Percentiles rank a stretch among this genome's conserved stretches.
Conservation (phyloP, 2,888 invertebrate genomes). For the Odontothrips loti region DNA sequence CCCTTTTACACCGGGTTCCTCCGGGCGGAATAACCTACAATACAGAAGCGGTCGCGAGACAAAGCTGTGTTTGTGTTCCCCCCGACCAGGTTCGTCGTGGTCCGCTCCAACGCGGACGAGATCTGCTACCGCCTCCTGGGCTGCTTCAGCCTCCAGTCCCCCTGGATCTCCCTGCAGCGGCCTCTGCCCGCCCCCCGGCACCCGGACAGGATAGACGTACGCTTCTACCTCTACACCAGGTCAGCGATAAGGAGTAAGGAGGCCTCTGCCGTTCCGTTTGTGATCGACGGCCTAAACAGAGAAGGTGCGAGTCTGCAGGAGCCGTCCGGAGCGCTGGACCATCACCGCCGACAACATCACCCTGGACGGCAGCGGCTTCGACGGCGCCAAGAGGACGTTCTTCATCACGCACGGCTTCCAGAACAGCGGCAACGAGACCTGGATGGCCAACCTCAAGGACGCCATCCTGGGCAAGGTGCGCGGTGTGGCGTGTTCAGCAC, state of each 20-base stretch:
- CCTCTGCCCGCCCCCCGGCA: conserved; percentile 44
- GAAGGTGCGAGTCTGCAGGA: too few species aligned
- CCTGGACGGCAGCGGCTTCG: conserved; percentile 56
- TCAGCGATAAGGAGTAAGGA: too few species aligned
- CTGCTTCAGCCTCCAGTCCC: conserved; percentile 45
- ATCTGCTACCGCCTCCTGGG: conserved; percentile 46
- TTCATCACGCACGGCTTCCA: conserved; percentile 62
- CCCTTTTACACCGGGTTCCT: too few species aligned
- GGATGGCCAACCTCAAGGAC: conserved; percentile 57
- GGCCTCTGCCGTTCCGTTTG: too few species aligned
- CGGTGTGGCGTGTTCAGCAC: too few species aligned
- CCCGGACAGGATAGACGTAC: conserved; percentile 44
- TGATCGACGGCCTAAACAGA: too few species aligned
- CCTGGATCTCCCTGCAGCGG: conserved; percentile 45
- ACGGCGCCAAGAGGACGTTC: conserved; percentile 51
- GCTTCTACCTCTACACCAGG: conserved; percentile 44
- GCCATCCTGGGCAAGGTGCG: conserved; percentile 57
- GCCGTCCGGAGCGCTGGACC: conserved; percentile 30
- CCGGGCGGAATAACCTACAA: too few species aligned
- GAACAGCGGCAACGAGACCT: conserved; percentile 55
- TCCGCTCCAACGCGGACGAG: neutral
- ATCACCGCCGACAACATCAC: conserved; percentile 37
- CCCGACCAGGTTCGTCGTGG: neutral
- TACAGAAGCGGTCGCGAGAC: too few species aligned
- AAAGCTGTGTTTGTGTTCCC: too few species aligned